Evolutionary conservation across 1,140 invertebrate genomes (phyloP), one percentile per base, ranked within the genome.

Genomic region (Drosophila bocki): DNA sequence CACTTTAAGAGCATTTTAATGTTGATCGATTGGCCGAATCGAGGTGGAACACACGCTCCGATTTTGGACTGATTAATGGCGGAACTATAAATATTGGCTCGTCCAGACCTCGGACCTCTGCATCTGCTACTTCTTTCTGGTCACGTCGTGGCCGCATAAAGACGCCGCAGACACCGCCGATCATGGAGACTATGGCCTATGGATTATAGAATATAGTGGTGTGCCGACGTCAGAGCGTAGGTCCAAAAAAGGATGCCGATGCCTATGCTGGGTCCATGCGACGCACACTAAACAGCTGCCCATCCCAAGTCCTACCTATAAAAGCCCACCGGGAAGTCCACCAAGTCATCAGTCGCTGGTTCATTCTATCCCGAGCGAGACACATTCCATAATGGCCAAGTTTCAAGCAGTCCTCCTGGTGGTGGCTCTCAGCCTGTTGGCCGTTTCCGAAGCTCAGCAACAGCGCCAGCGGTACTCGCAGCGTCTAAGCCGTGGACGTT

Each of bases 211-310:
- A 76, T 69, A 75, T 75, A 71, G 65, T 74, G 12, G 47, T 15
- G 41, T 29, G 61, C 51, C 78, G 51, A 90, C 85, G 85, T 90
- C 85, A 85, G 70, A 79, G 67, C 50, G 29, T 54, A 78, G 65
- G 59, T 56, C 85, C 85, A 84, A 88, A 88, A 90, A 88, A 90
- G 85, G 85, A 88, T 90, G 81, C 68, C 69, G 85, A 90, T 90
- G 81, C 68, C 69, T 65, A 64, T 41, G 58, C 47, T 68, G 45
- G 44, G 54, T 57, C 65, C 77, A 75, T 67, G 84, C 47, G 53
- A 12, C 70, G 82, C 84, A 88, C 85, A 90, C 61, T 88, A 90
- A 88, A 67, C 70, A 88, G 84, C 50, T 72, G 47, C 60, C 37
- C 48, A 50, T 11, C 59, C 57, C 39, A 68, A 29, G 69, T 84